These are phyloP conservation scores for Tarsius wallacei DNA, from an alignment of 2,797 vertebrate species.

Conservation along the genomic window DNA sequence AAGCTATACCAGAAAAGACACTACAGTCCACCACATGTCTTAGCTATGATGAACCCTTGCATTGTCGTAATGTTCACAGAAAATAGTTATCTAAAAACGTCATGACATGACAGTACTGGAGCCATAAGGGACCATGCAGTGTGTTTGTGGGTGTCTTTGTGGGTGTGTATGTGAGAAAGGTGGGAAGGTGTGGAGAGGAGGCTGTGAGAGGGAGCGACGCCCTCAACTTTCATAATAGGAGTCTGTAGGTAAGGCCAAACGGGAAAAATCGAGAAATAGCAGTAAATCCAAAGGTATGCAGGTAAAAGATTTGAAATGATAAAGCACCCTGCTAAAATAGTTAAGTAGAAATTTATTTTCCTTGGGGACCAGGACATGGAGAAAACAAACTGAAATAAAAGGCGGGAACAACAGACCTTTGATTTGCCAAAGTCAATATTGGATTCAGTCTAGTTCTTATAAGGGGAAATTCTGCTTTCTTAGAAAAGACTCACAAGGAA, in stretches of 20 bases:
- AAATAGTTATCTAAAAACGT: not conserved
- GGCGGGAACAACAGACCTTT: too few species aligned
- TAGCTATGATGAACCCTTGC: not conserved
- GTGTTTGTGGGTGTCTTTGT: not conserved
- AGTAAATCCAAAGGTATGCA: not conserved
- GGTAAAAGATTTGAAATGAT: not conserved
- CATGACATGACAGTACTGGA: not conserved
- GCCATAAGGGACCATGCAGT: not conserved
- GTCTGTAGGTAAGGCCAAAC: not conserved
- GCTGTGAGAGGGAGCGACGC: not conserved
- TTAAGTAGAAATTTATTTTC: not conserved
- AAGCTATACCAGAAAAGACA: not conserved
- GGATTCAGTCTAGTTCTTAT: too few species aligned
- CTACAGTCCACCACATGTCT: not conserved
- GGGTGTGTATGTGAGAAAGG: not conserved
- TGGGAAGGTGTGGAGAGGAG: not conserved
- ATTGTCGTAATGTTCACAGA: not conserved
- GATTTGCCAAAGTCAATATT: too few species aligned
- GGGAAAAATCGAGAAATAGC: constrained; percentile 31
- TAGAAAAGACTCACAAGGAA: too few species aligned
- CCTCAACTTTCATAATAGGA: not conserved
- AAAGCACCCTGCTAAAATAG: constrained; percentile 10
- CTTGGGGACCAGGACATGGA: not conserved
- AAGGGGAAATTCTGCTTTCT: too few species aligned
- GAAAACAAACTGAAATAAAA: not conserved